Conservation (phyloP, 1,140 invertebrate genomes). For the Drosophila equinoxialis region DNA sequence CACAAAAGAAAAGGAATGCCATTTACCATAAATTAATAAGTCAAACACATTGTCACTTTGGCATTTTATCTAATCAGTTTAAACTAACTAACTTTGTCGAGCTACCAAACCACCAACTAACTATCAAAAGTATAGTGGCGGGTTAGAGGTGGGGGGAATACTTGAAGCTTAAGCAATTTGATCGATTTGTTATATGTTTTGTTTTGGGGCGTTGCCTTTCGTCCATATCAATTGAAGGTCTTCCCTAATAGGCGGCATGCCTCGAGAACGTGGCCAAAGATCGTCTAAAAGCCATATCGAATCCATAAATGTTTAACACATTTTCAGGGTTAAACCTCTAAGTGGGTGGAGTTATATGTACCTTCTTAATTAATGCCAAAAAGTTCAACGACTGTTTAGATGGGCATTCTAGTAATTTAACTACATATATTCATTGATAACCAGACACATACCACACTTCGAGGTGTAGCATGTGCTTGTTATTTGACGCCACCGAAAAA, state of each 20-base stretch:
- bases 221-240: slow-evolving; percentile 43
- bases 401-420: not conserved
- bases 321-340: slow-evolving; percentile 52
- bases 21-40: slow-evolving; percentile 40
- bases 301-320: slow-evolving; percentile 28
- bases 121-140: not conserved
- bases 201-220: slow-evolving; percentile 3
- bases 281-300: not conserved
- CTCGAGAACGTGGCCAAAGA: slow-evolving; percentile 14
- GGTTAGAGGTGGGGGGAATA: slow-evolving; percentile 27
- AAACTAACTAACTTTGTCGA: slow-evolving; percentile 8
- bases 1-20: slow-evolving; percentile 7
- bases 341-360: not conserved
- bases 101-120: not conserved
- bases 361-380: not conserved
- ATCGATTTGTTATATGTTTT: slow-evolving; percentile 55
- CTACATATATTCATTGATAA: not conserved
- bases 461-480: not conserved
- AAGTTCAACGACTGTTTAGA: slow-evolving; percentile 47
- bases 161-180: slow-evolving; percentile 51
- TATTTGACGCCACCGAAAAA: slow-evolving; percentile 13
- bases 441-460: not conserved
- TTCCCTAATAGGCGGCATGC: slow-evolving; percentile 16
- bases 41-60: slow-evolving; percentile 53
- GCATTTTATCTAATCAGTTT: slow-evolving; percentile 69